Evolutionary conservation across 2,888 invertebrate species (phyloP), one percentile per base, ranked within the genome.

Genomic region (Yponomeuta plumbellus): DNA sequence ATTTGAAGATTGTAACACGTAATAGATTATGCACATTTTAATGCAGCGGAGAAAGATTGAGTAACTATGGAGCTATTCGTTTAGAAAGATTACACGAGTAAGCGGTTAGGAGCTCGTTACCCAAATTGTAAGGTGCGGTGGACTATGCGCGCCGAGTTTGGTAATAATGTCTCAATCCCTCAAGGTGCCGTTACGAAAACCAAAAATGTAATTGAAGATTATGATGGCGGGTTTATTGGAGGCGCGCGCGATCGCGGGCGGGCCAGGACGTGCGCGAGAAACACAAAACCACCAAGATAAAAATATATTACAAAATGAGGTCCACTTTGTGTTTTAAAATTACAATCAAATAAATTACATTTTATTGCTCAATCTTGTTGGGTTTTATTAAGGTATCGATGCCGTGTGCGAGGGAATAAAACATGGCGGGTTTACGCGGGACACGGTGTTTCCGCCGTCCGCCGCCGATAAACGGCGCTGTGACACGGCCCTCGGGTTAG

Each of bases 321-420:
- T 79, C 86, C 87, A 88, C 86, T 90, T 89, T 89, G 88, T 91
- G 88, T 89, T 90, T 89, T 89, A 88, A 88, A 90, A 91, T 90
- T 89, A 91, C 91, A 90, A 88, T 90, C 89, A 87, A 88, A 91
- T 91, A 91, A 91, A 91, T 91, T 91, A 90, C 88, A 80, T 90
- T 91, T 91, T 91, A 91, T 91, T 91, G 88, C 90, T 91, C 90
- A 91, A 91, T 91, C 89, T 89, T 81, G 90, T 90, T 90, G 87
- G 87, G 80, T 90, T 90, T 90, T 91, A 90, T 90, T 88, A 89
- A 88, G 90, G 91, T 90, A 88, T 86, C 88, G 88, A 86, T 84
- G 81, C 85, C 86, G 85, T 84, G 84, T 82, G 83, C 79, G 81
- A 83, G 83, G 80, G 84, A 81, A 89, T 89, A 86, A 89, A 88